These are phyloP conservation scores for Apostichopus parvimensis DNA, from an alignment of 35 echinoderm and acorn worm genomes.

Conservation along the genomic window DNA sequence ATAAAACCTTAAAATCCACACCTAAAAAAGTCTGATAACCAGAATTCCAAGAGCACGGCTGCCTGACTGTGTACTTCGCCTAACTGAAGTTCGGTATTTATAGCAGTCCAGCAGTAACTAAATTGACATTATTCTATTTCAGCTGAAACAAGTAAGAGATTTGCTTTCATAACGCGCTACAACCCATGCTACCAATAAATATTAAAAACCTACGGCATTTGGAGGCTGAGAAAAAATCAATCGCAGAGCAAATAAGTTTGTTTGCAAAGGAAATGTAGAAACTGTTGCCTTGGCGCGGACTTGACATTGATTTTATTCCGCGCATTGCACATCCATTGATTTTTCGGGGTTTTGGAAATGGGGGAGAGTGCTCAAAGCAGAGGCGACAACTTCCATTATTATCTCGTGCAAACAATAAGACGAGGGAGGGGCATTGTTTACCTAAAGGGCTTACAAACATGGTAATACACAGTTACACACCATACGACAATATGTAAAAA, in stretches of 20 bases:
- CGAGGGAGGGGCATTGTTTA: background rate
- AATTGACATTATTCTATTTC: background rate
- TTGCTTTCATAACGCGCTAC: too few species aligned
- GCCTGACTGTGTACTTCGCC: too few species aligned
- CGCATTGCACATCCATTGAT: constrained; percentile 34
- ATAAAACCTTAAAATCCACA: too few species aligned
- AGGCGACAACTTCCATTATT: background rate
- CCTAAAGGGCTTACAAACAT: background rate
- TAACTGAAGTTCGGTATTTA: too few species aligned
- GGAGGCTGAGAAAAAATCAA: constrained; percentile 1
- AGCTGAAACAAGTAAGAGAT: background rate
- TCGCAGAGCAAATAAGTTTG: background rate
- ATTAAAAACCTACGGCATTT: background rate
- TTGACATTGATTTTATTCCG: constrained; percentile 18
- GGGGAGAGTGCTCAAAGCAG: background rate
- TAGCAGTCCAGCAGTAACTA: background rate
- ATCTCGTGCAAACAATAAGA: background rate
- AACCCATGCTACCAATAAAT: too few species aligned
- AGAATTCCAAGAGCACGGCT: too few species aligned
- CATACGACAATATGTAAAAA: background rate
- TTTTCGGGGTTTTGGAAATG: background rate
- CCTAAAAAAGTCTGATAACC: too few species aligned
- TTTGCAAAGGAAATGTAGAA: too few species aligned
- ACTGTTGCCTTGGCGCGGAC: background rate
- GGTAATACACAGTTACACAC: background rate